phyloP scores from a whole-genome alignment of 2,888 invertebrate genomes.

The Lithophane leautieri region DNA sequence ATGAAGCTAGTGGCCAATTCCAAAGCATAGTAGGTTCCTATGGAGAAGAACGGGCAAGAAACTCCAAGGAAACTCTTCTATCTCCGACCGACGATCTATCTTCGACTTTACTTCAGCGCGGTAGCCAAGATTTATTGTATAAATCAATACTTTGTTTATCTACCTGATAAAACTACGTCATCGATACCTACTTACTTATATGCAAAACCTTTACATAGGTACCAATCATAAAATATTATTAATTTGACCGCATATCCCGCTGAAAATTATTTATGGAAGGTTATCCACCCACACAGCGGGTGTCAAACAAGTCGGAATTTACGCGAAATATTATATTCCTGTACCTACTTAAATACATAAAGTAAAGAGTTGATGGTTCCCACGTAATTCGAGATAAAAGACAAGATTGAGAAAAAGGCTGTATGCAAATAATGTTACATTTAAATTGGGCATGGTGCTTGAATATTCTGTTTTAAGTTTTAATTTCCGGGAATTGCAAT shows the following conservation, averaged over 20 bases:
- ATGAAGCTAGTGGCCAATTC: too few species aligned
- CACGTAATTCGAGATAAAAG: slow-evolving; percentile 56
- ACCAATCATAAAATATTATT: slow-evolving; percentile 44
- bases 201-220: slow-evolving; percentile 11
- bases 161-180: slow-evolving; percentile 8
- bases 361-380: slow-evolving; percentile 58
- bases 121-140: background rate
- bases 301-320: slow-evolving; percentile 51
- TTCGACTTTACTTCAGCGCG: background rate
- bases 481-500: slow-evolving; percentile 30
- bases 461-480: slow-evolving; percentile 23
- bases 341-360: slow-evolving; percentile 57
- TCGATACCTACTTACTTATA: slow-evolving; percentile 21
- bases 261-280: slow-evolving; percentile 64
- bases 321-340: slow-evolving; percentile 52
- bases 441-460: slow-evolving; percentile 38
- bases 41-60: too few species aligned
- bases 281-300: slow-evolving; percentile 62
- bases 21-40: too few species aligned
- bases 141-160: background rate
- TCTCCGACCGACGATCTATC: background rate
- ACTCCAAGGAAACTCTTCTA: too few species aligned
- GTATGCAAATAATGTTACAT: slow-evolving; percentile 42
- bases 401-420: slow-evolving; percentile 36
- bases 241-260: slow-evolving; percentile 45